Percentiles rank a stretch among this genome's conserved stretches.
phyloP scores from a whole-genome alignment of 1,140 invertebrate species.

The Diachasma alloeum region DNA sequence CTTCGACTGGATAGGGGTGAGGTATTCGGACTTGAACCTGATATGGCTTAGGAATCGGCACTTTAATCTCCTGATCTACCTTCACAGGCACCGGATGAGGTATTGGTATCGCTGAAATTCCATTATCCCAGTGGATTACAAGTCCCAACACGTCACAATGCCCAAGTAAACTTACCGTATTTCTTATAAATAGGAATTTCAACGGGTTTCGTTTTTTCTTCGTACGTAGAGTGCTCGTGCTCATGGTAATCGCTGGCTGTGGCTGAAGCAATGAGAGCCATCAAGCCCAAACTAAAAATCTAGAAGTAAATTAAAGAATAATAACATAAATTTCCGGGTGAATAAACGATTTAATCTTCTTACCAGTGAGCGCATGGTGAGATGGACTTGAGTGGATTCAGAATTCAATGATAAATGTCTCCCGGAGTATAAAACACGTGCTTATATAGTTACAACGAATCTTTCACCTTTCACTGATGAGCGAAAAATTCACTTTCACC shows the following conservation, averaged over 20 bases:
- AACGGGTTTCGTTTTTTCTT: constrained; percentile 69
- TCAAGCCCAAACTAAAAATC: neutral
- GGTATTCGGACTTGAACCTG: constrained; percentile 76
- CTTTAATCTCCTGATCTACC: constrained; percentile 76
- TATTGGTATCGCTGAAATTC: constrained; percentile 72
- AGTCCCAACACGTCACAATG: too few relatives aligned
- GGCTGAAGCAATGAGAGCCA: constrained; percentile 27
- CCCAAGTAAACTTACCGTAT: constrained; percentile 57
- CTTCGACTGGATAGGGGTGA: constrained; percentile 77
- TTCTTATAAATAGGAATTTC: constrained; percentile 79
- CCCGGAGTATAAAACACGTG: constrained; percentile 21
- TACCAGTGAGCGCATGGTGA: constrained; percentile 6
- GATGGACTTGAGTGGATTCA: neutral
- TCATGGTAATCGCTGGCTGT: constrained; percentile 38
- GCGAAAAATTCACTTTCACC: constrained; percentile 17
- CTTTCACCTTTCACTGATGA: constrained; percentile 57
- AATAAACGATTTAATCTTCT: neutral
- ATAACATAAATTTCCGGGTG: too few relatives aligned
- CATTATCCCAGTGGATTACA: neutral
- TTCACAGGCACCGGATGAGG: constrained; percentile 78
- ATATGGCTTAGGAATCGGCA: constrained; percentile 79
- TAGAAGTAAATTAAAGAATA: neutral
- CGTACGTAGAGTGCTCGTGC: constrained; percentile 45
- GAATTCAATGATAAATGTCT: constrained; percentile 5
- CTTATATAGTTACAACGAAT: constrained; percentile 56